phyloP scores from a whole-genome alignment of 2,113 vertebrate species.

The Leptodactylus fuscus region DNA sequence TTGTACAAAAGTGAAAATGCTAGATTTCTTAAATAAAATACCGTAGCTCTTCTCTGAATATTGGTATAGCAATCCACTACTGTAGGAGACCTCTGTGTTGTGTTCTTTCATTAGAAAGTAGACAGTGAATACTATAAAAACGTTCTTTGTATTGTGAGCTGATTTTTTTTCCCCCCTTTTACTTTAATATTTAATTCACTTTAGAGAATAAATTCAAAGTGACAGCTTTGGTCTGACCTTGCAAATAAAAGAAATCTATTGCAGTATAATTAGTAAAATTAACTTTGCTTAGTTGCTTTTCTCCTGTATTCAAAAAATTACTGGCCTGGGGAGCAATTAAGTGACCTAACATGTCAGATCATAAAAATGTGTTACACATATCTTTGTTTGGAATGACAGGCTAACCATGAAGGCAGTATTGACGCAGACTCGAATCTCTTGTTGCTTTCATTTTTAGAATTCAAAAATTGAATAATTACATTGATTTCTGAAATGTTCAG shows the following conservation, averaged over 20 bases:
- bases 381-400: constrained; percentile 56
- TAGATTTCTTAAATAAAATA: not conserved
- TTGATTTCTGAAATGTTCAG: constrained; percentile 56
- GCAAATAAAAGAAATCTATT: constrained; percentile 59
- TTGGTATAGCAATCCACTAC: no score
- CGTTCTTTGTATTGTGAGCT: constrained; percentile 25
- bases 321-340: constrained; percentile 58
- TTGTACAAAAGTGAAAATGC: no score
- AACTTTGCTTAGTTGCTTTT: constrained; percentile 60
- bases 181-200: constrained; percentile 41
- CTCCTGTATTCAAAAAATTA: constrained; percentile 56
- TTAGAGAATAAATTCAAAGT: constrained; percentile 55
- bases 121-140: constrained; percentile 21
- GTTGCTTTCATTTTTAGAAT: constrained; percentile 51
- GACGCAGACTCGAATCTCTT: constrained; percentile 54
- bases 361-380: constrained; percentile 63
- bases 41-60: not conserved
- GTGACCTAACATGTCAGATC: constrained; percentile 56
- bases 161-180: constrained; percentile 21
- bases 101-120: not conserved
- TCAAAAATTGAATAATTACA: constrained; percentile 59
- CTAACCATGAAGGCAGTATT: constrained; percentile 55
- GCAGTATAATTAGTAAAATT: constrained; percentile 64
- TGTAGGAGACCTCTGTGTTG: not conserved
- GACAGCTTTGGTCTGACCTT: constrained; percentile 53